Conservation (phyloP, 2,113 vertebrate genomes). For the Leucoraja erinaceus region DNA sequence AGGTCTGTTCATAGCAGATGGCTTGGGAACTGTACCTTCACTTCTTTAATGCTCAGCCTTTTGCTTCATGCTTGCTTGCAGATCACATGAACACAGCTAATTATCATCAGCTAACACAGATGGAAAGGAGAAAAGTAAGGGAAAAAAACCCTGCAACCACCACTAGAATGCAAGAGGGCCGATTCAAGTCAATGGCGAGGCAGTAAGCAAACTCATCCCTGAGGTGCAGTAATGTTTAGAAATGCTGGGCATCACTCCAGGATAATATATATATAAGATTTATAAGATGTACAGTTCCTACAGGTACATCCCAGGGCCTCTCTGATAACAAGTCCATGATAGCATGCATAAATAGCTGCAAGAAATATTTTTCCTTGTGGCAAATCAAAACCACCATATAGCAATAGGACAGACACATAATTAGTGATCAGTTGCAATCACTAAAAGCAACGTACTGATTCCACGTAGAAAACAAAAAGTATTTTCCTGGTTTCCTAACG, state of each 20-base stretch:
- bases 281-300: neutral
- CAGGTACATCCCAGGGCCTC: neutral
- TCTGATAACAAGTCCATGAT: neutral
- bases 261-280: neutral
- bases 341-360: neutral
- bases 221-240: neutral
- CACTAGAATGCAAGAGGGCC: neutral
- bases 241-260: neutral
- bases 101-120: neutral
- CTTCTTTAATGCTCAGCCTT: neutral
- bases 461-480: neutral
- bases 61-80: neutral
- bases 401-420: neutral
- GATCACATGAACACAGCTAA: no score
- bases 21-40: neutral
- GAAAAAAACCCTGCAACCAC: neutral
- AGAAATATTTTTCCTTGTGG: neutral
- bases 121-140: neutral
- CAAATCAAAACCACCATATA: neutral
- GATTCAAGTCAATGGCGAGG: neutral
- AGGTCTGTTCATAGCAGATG: neutral
- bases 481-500: neutral
- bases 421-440: neutral
- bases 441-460: neutral
- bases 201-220: neutral